Base-by-base conservation (phyloP, 2,888 invertebrate species). In the Pristionchus japonicus region DNA sequence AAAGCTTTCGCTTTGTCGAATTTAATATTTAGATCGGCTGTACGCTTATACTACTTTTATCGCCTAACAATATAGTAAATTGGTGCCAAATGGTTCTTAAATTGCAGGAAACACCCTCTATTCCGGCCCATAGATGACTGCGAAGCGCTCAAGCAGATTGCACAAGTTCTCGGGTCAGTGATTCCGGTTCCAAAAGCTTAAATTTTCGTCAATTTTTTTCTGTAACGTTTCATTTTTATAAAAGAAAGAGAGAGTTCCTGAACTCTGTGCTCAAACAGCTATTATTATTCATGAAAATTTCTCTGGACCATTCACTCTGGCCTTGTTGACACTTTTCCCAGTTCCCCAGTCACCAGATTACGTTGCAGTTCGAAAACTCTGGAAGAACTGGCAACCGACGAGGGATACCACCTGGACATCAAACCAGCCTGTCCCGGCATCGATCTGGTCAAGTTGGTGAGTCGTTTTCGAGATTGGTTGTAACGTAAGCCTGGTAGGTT, bases 141-240 rank as follows among this genome's bases (percentile, higher is more conserved):
- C n/a, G 90, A 90, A 20, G 89, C 89, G 15, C 86, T 90, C n/a
- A 34, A 40, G 47, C 89, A 90, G 77, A 89, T 90, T 9, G 89
- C 88, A 34, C 31, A 82, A 34, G 47, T 87, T 3, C 87, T 80
- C 57, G 87, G 77, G 80, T 87, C 3, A 6, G 61, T n/a, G 11
- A n/a, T n/a, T n/a, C n/a, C n/a, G n/a, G n/a, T n/a, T n/a, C n/a
- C n/a, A n/a, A n/a, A n/a, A n/a, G n/a, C n/a, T 20, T 77, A 20
- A 37, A 27, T n/a, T 67, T n/a, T n/a, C n/a, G n/a, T n/a, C n/a
- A n/a, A n/a, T n/a, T n/a, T n/a, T n/a, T n/a, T n/a, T n/a, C n/a
- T n/a, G n/a, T n/a, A n/a, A n/a, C n/a, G n/a, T n/a, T n/a, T n/a
- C n/a, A n/a, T n/a, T n/a, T n/a, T n/a, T n/a, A 57, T 17, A 57